These are phyloP conservation scores for Trissoscelio sp. DNA, from an alignment of 2,888 invertebrate species.

Conservation along the genomic window DNA sequence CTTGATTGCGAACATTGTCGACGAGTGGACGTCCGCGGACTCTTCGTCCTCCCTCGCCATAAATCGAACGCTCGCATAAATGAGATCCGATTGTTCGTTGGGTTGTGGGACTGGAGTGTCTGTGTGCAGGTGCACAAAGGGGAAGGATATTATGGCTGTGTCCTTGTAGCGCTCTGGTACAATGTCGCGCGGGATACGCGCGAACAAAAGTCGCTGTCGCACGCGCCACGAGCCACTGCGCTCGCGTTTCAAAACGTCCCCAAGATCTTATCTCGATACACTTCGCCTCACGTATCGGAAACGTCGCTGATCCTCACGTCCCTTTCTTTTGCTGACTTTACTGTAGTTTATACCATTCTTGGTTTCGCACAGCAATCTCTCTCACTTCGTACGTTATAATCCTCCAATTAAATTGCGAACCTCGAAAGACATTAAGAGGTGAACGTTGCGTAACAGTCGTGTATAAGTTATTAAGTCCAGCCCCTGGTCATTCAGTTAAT, in stretches of 20 bases:
- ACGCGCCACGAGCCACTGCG: slow-evolving; percentile 59
- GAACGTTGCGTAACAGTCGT: slow-evolving; percentile 38
- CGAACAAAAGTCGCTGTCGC: slow-evolving; percentile 63
- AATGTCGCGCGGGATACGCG: slow-evolving; percentile 48
- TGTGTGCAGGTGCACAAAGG: slow-evolving; percentile 44
- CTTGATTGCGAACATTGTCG: slow-evolving; percentile 36
- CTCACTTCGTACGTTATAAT: slow-evolving; percentile 6
- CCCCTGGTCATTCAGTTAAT: slow-evolving; percentile 35
- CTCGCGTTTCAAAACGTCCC: slow-evolving; percentile 55
- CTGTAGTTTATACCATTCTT: too few relatives aligned
- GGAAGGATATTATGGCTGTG: slow-evolving; percentile 42
- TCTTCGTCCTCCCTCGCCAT: slow-evolving; percentile 7
- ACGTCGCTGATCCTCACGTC: slow-evolving; percentile 29
- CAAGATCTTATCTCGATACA: slow-evolving; percentile 57
- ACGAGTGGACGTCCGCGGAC: slow-evolving; percentile 12
- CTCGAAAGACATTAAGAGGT: slow-evolving; percentile 32
- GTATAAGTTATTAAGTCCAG: slow-evolving; percentile 26
- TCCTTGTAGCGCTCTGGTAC: slow-evolving; percentile 58
- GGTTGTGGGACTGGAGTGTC: not conserved
- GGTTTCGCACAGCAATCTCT: too few relatives aligned
- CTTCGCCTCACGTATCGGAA: slow-evolving; percentile 50
- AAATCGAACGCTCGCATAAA: slow-evolving; percentile 35
- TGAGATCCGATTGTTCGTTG: slow-evolving; percentile 47
- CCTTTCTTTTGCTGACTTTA: not conserved
- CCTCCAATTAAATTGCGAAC: slow-evolving; percentile 42